A percentile compares a stretch with the other conserved stretches of the same genome.
phyloP scores from a whole-genome alignment of 1,140 invertebrate genomes.

The Drosophila murphyi region DNA sequence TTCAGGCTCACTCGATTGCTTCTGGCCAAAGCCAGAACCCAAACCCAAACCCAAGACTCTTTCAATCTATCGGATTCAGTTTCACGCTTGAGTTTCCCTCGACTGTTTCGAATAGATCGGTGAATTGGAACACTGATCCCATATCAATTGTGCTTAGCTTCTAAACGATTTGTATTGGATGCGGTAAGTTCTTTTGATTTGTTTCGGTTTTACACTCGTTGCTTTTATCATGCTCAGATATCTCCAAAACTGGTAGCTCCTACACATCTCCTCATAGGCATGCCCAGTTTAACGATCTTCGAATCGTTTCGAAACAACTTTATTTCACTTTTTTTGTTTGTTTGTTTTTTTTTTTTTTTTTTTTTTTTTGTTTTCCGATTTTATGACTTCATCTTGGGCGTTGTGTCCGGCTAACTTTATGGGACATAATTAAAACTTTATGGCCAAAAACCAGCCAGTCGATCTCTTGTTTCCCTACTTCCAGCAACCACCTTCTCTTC shows the following conservation, averaged over 20 bases:
- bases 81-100: slow-evolving; percentile 62
- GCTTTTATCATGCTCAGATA: background rate
- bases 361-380: slow-evolving; percentile 17
- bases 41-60: too few relatives aligned
- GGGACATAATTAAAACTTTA: slow-evolving; percentile 68
- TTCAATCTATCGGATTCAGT: slow-evolving; percentile 35
- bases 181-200: background rate
- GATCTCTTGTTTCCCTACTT: slow-evolving; percentile 1
- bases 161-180: background rate
- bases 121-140: background rate
- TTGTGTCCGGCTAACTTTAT: slow-evolving; percentile 45
- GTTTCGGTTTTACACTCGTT: background rate
- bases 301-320: slow-evolving; percentile 45
- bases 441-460: slow-evolving; percentile 40
- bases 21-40: too few relatives aligned
- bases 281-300: slow-evolving; percentile 40
- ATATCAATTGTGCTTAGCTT: background rate
- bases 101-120: slow-evolving; percentile 48
- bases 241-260: slow-evolving; percentile 3
- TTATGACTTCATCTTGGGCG: slow-evolving; percentile 51
- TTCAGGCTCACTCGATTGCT: too few relatives aligned
- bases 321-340: slow-evolving; percentile 27
- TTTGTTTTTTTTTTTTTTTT: slow-evolving; percentile 10
- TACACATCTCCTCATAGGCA: background rate
- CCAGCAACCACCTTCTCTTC: background rate